Conservation (phyloP, 1,140 invertebrate genomes). For the Atta cephalotes region DNA sequence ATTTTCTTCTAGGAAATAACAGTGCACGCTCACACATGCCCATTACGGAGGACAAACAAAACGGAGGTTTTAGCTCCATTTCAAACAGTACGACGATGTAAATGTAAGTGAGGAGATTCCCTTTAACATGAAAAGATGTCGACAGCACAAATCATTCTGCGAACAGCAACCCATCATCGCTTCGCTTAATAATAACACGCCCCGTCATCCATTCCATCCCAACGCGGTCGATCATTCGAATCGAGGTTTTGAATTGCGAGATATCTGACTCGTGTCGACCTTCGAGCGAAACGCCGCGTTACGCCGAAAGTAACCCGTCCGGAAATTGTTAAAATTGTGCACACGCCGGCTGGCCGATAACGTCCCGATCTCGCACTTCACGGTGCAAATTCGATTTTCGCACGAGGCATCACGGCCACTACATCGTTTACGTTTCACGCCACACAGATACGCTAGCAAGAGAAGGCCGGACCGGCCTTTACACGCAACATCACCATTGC, state of each 20-base stretch:
- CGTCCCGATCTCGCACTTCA: slow-evolving; percentile 51
- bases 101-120: slow-evolving; percentile 4
- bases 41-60: slow-evolving; percentile 1
- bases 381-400: slow-evolving; percentile 48
- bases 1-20: not conserved
- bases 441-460: slow-evolving; percentile 5
- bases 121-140: slow-evolving; percentile 23
- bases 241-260: slow-evolving; percentile 35
- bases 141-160: slow-evolving; percentile 30
- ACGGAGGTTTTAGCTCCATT: not conserved
- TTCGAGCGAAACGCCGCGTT: slow-evolving; percentile 33
- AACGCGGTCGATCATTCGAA: slow-evolving; percentile 44
- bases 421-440: slow-evolving; percentile 46
- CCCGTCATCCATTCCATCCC: slow-evolving; percentile 44
- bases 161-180: slow-evolving; percentile 42
- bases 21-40: not conserved
- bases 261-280: slow-evolving; percentile 37
- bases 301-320: slow-evolving; percentile 37
- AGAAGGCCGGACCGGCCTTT: slow-evolving; percentile 13
- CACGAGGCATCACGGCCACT: slow-evolving; percentile 40
- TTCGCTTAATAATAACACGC: slow-evolving; percentile 51
- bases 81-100: not conserved
- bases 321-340: slow-evolving; percentile 64
- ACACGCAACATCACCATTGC: not conserved
- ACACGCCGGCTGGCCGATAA: slow-evolving; percentile 55